phyloP scores from a whole-genome alignment of 2,888 invertebrate genomes.

The Apotomis capreana region DNA sequence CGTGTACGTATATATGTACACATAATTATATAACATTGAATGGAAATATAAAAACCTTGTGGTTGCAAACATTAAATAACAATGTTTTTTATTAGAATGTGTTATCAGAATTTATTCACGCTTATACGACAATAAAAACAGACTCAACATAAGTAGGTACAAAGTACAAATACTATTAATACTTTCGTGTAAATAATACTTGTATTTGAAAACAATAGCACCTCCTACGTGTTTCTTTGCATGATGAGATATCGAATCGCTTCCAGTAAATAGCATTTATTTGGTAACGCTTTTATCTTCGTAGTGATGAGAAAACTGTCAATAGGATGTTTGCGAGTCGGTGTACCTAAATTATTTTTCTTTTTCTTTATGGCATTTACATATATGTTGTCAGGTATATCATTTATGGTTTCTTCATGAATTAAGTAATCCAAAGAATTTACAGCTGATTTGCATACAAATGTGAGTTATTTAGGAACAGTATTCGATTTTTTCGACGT shows the following conservation, averaged over 20 bases:
- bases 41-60: neutral
- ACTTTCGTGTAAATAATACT: conserved; percentile 16
- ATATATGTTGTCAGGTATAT: too few relatives aligned
- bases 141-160: conserved; percentile 6
- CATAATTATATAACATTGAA: neutral
- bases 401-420: too few relatives aligned
- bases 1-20: neutral
- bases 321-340: neutral
- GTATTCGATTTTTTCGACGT: too few relatives aligned
- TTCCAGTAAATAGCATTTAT: conserved; percentile 35
- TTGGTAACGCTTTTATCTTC: conserved; percentile 24
- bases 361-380: too few relatives aligned
- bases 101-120: neutral
- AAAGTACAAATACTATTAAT: conserved; percentile 18
- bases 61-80: conserved; percentile 2
- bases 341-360: neutral
- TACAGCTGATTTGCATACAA: too few relatives aligned
- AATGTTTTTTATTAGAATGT: neutral
- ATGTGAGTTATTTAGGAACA: too few relatives aligned
- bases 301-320: conserved; percentile 15
- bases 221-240: conserved; percentile 27
- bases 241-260: conserved; percentile 36
- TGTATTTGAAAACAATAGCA: conserved; percentile 29
- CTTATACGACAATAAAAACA: neutral
- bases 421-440: too few relatives aligned